phyloP scores from a whole-genome alignment of 2,797 vertebrate genomes.

The Carapus acus region DNA sequence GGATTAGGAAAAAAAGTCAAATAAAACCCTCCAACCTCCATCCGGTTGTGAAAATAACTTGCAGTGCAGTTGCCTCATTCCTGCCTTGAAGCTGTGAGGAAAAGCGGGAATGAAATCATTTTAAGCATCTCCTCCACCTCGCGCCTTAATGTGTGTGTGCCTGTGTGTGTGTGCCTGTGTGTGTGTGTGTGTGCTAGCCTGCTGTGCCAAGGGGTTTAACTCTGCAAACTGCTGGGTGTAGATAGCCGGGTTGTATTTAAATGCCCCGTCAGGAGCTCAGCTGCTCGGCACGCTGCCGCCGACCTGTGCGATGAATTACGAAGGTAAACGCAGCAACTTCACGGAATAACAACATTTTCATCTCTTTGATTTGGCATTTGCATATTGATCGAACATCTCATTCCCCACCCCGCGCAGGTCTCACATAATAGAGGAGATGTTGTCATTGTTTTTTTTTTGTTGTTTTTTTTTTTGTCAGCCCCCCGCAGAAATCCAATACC shows the following conservation, averaged over 20 bases:
- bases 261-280: slow-evolving; percentile 10
- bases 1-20: slow-evolving; percentile 31
- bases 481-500: slow-evolving; percentile 1
- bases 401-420: too few species aligned
- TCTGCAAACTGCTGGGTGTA: slow-evolving; percentile 35
- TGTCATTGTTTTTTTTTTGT: neutral
- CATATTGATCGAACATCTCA: slow-evolving; percentile 7
- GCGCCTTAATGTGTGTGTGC: slow-evolving; percentile 21
- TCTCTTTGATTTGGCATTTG: slow-evolving; percentile 12
- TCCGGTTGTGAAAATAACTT: slow-evolving; percentile 42
- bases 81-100: slow-evolving; percentile 14
- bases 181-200: neutral
- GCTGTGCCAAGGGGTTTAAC: slow-evolving; percentile 25
- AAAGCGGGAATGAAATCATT: slow-evolving; percentile 31
- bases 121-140: slow-evolving; percentile 11
- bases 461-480: too few species aligned
- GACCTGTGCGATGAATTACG: slow-evolving; percentile 16
- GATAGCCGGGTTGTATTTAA: slow-evolving; percentile 25
- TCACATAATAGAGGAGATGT: neutral
- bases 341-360: slow-evolving; percentile 11
- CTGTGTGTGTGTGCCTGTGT: slow-evolving; percentile 3
- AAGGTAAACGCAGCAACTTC: neutral
- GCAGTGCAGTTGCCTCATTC: slow-evolving; percentile 40
- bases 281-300: neutral
- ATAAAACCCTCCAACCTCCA: slow-evolving; percentile 22